Evolutionary conservation across 2,888 invertebrate genomes (phyloP).

Genomic region (Pseudococcus viburni): DNA sequence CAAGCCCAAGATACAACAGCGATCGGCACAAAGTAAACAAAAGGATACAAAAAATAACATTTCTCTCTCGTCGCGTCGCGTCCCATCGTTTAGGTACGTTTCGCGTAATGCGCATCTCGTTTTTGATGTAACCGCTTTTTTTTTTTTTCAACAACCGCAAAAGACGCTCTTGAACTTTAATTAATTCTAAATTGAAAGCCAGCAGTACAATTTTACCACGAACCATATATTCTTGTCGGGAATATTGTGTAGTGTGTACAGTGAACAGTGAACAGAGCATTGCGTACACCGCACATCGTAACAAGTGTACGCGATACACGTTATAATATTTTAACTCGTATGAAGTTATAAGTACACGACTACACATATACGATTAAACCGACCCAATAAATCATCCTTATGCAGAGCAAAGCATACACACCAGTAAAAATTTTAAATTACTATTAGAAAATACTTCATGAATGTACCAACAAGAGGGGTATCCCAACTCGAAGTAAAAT

Average conservation of each 20-base stretch:
- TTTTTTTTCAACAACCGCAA: conserved; percentile 9
- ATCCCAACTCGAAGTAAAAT: too few relatives aligned
- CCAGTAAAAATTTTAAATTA: not conserved
- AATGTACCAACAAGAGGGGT: too few relatives aligned
- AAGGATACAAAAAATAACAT: conserved; percentile 20
- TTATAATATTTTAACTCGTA: not conserved
- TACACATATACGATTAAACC: not conserved
- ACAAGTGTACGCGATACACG: not conserved
- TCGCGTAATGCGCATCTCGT: conserved; percentile 1
- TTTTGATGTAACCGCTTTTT: conserved; percentile 30
- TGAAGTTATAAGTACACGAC: too few relatives aligned
- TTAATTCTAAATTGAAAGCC: conserved; percentile 38
- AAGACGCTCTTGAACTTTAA: conserved; percentile 47
- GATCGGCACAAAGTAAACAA: conserved; percentile 2
- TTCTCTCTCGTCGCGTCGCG: not conserved
- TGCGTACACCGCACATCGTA: not conserved
- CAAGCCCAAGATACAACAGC: not conserved
- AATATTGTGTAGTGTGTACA: not conserved
- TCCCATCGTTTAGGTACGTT: not conserved
- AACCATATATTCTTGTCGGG: not conserved
- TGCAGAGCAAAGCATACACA: not conserved
- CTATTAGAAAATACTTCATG: too few relatives aligned
- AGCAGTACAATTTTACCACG: conserved; percentile 20
- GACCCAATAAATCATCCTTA: conserved; percentile 11
- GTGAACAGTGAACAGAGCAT: not conserved